phyloP scores from a whole-genome alignment of 2,888 invertebrate species.

The Lydus trimaculatus region DNA sequence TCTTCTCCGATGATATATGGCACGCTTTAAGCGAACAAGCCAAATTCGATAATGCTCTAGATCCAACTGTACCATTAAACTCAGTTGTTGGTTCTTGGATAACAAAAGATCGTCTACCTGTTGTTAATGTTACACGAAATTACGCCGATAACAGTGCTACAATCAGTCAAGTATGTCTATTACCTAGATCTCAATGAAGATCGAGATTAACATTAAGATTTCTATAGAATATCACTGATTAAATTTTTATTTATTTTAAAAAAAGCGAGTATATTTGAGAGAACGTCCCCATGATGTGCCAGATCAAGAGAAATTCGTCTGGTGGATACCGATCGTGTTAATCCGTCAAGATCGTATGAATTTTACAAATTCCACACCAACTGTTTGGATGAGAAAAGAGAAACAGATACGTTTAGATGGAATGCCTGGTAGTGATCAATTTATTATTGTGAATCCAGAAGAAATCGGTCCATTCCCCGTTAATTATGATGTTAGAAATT shows the following conservation, averaged over 20 bases:
- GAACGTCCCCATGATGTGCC: conserved; percentile 78
- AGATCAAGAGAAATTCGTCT: conserved; percentile 72
- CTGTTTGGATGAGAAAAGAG: conserved; percentile 70
- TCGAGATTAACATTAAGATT: background rate
- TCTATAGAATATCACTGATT: background rate
- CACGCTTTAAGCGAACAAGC: conserved; percentile 74
- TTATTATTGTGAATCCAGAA: conserved; percentile 82
- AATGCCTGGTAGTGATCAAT: conserved; percentile 67
- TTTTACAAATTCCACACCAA: conserved; percentile 66
- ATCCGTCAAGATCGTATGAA: conserved; percentile 67
- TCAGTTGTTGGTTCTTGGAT: conserved; percentile 85
- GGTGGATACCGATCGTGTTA: conserved; percentile 78
- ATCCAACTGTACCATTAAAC: conserved; percentile 66
- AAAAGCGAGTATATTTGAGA: conserved; percentile 70
- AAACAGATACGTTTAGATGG: conserved; percentile 64
- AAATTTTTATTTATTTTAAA: conserved; percentile 54
- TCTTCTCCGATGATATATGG: conserved; percentile 84
- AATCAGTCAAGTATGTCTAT: conserved; percentile 67
- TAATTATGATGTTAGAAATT: conserved; percentile 80
- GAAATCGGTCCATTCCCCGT: conserved; percentile 87
- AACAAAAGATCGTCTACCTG: conserved; percentile 78
- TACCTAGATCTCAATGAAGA: background rate
- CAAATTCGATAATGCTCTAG: conserved; percentile 66
- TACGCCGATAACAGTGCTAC: conserved; percentile 69
- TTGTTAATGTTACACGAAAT: conserved; percentile 74